Conservation (phyloP, 2,888 invertebrate genomes). For the Conomelus anceps region DNA sequence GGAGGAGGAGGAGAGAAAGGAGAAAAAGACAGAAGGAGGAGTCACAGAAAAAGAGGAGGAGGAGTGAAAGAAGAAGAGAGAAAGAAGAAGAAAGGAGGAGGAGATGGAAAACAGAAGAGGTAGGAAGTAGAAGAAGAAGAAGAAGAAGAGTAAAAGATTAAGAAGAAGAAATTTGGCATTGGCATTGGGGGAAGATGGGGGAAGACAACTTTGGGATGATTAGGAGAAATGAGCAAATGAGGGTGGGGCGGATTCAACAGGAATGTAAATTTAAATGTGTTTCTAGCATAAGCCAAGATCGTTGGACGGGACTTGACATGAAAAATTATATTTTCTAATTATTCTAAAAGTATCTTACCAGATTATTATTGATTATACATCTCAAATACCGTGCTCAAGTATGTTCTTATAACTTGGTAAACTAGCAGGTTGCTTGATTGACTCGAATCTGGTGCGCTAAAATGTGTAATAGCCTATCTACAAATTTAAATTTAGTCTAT, state of each 20-base stretch:
- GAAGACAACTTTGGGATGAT: background rate
- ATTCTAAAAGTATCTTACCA: too few relatives aligned
- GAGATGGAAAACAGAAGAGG: slow-evolving; percentile 36
- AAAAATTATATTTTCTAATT: too few relatives aligned
- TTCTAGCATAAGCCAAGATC: too few relatives aligned
- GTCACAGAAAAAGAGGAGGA: slow-evolving; percentile 29
- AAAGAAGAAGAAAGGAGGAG: slow-evolving; percentile 56
- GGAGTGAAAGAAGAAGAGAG: slow-evolving; percentile 36
- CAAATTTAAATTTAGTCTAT: too few relatives aligned
- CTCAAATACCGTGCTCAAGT: too few relatives aligned
- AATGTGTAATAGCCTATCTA: too few relatives aligned
- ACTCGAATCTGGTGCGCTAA: too few relatives aligned
- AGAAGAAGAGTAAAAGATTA: background rate
- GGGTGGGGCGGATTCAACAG: background rate
- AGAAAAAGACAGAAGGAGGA: background rate
- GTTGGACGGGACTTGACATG: too few relatives aligned
- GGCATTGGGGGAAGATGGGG: background rate
- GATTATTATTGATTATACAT: too few relatives aligned
- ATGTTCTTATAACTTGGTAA: too few relatives aligned
- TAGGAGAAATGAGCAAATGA: background rate
- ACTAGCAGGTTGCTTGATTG: too few relatives aligned
- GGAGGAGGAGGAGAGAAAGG: background rate
- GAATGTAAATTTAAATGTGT: too few relatives aligned
- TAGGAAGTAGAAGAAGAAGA: background rate
- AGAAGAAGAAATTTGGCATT: background rate